Evolutionary conservation across 2,113 vertebrate genomes (phyloP), one percentile per base, ranked within the genome.

Genomic region (Euleptes europaea): DNA sequence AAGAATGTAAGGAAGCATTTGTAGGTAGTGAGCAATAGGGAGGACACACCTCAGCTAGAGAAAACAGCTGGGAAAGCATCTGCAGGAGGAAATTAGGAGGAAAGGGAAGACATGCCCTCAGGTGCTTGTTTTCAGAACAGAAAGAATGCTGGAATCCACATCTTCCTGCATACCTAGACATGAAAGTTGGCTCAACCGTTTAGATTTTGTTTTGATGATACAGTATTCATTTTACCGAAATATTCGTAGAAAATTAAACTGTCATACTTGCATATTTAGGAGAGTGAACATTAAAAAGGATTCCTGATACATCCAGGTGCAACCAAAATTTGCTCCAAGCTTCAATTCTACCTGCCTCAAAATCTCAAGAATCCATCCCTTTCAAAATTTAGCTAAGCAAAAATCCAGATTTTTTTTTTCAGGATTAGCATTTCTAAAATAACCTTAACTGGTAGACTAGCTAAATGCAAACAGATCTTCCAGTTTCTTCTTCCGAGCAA

Each of bases 231-330:
- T 47, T n/a, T n/a, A n/a, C n/a, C n/a, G 44, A 67, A 67, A 1
- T 67, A n/a, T 67, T 33, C 33, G 31, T 67, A 31, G 10, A 33
- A 67, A 67, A 67, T n/a, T 3, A 28, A 10, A 67, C 4, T 67
- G 10, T 67, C n/a, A 67, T n/a, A 67, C 4, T 13, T 67, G 66
- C 66, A 67, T 67, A 13, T 67, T 67, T 67, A 67, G 13, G n/a
- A n/a, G n/a, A n/a, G n/a, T n/a, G n/a, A n/a, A n/a, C n/a, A n/a
- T n/a, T n/a, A n/a, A n/a, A n/a, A 65, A 65, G 6, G 21, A 40
- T 74, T 80, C 78, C 1, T 85, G 84, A 91, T 85, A 67, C 31
- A 84, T 0, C n/a, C 89, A 94, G 69, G 81, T 85, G 74, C 74
- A 66, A 80, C 87, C 4, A 80, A 84, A 89, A 77, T 67, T 67